Conservation (phyloP, 64 coral and sea anemone species). For the Montipora capricornis region DNA sequence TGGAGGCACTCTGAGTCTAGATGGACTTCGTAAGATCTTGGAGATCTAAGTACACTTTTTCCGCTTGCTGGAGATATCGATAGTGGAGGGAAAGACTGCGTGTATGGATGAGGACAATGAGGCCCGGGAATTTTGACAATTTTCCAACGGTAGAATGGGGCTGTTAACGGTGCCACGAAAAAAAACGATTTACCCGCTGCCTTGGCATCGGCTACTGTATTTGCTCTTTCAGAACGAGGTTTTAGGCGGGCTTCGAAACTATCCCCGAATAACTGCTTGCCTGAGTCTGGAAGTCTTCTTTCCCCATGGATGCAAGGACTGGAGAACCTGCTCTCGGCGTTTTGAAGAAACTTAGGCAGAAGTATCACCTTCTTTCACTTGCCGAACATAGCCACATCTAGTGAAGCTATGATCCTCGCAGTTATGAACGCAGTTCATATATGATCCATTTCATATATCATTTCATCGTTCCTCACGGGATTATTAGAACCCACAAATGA, state of each 20-base stretch:
- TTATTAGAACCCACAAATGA: no score
- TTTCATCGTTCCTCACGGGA: no score
- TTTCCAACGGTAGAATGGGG: slow-evolving; percentile 16
- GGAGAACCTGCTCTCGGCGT: slow-evolving; percentile 24
- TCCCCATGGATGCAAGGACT: not conserved
- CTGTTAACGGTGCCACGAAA: not conserved
- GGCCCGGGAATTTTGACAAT: slow-evolving; percentile 37
- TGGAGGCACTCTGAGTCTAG: not conserved
- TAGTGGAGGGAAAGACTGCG: slow-evolving; percentile 4
- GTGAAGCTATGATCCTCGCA: slow-evolving; percentile 14
- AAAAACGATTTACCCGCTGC: no score
- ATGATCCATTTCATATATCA: slow-evolving; percentile 29
- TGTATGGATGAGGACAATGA: slow-evolving; percentile 10
- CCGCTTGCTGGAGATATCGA: slow-evolving; percentile 3
- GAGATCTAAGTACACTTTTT: not conserved
- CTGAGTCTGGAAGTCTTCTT: slow-evolving; percentile 22
- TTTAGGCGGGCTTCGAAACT: slow-evolving; percentile 26
- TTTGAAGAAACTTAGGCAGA: slow-evolving; percentile 23
- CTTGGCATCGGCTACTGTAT: no score
- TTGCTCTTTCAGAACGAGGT: slow-evolving; percentile 27
- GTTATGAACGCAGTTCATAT: not conserved
- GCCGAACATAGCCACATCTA: slow-evolving; percentile 11
- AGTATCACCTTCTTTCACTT: slow-evolving; percentile 26
- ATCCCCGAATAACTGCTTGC: slow-evolving; percentile 44
- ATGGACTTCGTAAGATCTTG: not conserved